Conservation (phyloP, 2,113 vertebrate genomes). For the Daphoenositta chrysoptera region DNA sequence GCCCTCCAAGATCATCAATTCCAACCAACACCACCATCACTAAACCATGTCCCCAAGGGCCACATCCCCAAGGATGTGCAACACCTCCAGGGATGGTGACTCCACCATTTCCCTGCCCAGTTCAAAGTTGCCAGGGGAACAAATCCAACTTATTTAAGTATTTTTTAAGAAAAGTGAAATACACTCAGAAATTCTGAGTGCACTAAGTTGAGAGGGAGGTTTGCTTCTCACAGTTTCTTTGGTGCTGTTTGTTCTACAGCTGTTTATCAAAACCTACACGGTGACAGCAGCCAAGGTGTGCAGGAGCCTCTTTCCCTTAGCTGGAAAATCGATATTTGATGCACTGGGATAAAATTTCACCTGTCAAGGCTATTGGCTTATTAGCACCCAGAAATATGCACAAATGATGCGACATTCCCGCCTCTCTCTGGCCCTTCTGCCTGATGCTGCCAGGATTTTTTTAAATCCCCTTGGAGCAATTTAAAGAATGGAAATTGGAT, state of each 20-base stretch:
- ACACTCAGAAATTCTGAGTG: not conserved
- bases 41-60: not conserved
- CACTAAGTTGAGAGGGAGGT: not conserved
- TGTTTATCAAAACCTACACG: not conserved
- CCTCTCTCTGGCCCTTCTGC: not conserved
- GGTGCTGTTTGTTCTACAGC: not conserved
- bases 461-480: not conserved
- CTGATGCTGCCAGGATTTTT: not conserved
- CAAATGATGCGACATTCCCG: not conserved
- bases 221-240: not conserved
- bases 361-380: not conserved
- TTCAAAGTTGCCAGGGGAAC: not conserved
- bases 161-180: not conserved
- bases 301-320: not conserved
- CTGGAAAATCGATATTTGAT: not conserved
- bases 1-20: not conserved
- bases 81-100: not conserved
- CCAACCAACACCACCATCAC: not conserved
- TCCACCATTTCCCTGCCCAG: too few relatives aligned
- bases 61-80: not conserved
- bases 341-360: not conserved
- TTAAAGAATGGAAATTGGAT: not conserved
- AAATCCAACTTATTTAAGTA: not conserved
- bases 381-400: not conserved
- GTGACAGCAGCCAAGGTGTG: not conserved